Base-by-base conservation (phyloP, 2,888 invertebrate genomes). In the Cyaniris semiargus region DNA sequence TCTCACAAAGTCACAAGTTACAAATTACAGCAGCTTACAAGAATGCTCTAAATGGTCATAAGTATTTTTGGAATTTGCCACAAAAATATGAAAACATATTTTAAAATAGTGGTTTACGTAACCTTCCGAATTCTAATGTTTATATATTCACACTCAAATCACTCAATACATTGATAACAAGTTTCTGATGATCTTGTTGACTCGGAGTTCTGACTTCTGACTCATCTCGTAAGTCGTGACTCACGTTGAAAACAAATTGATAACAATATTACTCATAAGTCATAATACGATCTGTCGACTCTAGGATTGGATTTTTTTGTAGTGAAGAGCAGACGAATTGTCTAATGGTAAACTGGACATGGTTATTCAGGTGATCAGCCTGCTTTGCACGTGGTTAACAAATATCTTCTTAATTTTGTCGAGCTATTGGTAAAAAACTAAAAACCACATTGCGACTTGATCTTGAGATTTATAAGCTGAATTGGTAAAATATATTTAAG, bases 121-220 rank as follows among this genome's bases (percentile, higher is more conserved):
- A 70, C 34, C 8, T 70, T 70, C 31, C 15, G 34, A 34, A 34
- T 70, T 34, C 18, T 18, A 34, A 6, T 34, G 21, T 21, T 18
- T 10, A 1, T 18, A 34, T 34, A 18, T 70, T 23, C 13, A 34
- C 6, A 18, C 15, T 70, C 53, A 53, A 15, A 27, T 31, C 18
- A 7, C 18, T 15, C 31, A 70, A 70, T 70, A 70, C 70, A 31
- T 31, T 34, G 70, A 70, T 70, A 34, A 70, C 70, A n/a, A 15
- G n/a, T 70, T 60, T 60, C 60, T 60, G 60, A 21, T 13, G 60
- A 60, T 60, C 60, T 21, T 60, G 60, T 60, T 34, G 70, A 70
- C 34, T 18, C 34, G 15, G 70, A 70, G 34, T 70, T 7, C 15
- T 53, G 53, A 53, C 53, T 70, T 7, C 15, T 53, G 53, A 53